phyloP scores from a whole-genome alignment of 2,113 vertebrate genomes.

The Pseudorasbora parva region DNA sequence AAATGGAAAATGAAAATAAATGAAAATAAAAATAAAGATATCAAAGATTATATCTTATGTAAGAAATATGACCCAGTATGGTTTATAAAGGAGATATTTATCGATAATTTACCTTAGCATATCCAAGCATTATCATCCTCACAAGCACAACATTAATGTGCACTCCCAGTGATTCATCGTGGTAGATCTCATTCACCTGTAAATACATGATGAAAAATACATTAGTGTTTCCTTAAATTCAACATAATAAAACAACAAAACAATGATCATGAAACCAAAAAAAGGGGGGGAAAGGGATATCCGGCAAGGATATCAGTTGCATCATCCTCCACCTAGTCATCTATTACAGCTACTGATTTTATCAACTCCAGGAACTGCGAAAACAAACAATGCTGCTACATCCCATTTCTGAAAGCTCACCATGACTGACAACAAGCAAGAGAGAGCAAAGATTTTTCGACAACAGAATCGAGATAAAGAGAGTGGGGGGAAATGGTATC shows the following conservation, averaged over 20 bases:
- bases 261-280: background rate
- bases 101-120: conserved; percentile 86
- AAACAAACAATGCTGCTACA: conserved; percentile 10
- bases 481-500: conserved; percentile 14
- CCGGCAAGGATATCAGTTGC: background rate
- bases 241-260: background rate
- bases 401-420: background rate
- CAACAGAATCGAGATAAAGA: conserved; percentile 10
- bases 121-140: conserved; percentile 97
- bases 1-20: no score
- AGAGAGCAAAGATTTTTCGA: background rate
- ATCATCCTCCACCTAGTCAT: background rate
- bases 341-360: conserved; percentile 19
- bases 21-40: no score
- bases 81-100: background rate
- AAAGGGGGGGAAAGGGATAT: background rate
- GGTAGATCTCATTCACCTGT: conserved; percentile 99
- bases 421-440: background rate
- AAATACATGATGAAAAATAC: background rate
- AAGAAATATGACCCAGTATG: no score
- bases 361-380: background rate
- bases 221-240: background rate
- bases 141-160: conserved; percentile 98
- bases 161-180: conserved; percentile 91
- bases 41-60: no score